Evolutionary conservation across 35 echinoderm and acorn worm genomes (phyloP).

Genomic region (Patiria miniata): DNA sequence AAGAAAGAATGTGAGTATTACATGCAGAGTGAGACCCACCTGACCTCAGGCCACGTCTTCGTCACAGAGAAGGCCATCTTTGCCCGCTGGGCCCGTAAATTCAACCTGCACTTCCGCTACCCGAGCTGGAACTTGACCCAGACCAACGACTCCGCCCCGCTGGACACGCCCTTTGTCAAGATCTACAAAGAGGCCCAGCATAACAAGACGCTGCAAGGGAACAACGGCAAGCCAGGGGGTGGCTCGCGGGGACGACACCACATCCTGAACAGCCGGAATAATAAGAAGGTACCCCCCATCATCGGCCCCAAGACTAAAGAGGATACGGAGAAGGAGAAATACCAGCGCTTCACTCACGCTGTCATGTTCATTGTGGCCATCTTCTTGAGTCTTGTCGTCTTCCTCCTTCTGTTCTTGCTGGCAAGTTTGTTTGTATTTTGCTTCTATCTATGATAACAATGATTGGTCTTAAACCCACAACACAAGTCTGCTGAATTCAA

Average conservation of each 20-base stretch:
- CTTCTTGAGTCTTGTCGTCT: constrained; percentile 90
- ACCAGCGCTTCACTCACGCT: constrained; percentile 87
- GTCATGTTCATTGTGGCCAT: constrained; percentile 97
- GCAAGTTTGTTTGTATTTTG: constrained; percentile 98
- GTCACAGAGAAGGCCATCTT: constrained; percentile 98
- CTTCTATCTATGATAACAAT: constrained; percentile 81
- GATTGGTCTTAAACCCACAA: neutral
- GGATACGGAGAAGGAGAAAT: constrained; percentile 84
- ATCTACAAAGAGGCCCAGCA: constrained; percentile 87
- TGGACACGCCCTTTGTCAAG: constrained; percentile 93
- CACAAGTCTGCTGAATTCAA: too few species aligned
- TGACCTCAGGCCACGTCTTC: constrained; percentile 86
- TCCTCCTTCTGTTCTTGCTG: constrained; percentile 91
- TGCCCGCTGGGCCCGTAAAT: constrained; percentile 80
- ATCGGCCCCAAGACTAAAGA: constrained; percentile 78
- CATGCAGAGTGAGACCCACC: constrained; percentile 78
- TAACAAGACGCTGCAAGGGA: constrained; percentile 64
- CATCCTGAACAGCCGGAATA: constrained; percentile 17
- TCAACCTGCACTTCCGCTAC: constrained; percentile 91
- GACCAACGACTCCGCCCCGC: constrained; percentile 55
- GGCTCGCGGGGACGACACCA: constrained; percentile 40
- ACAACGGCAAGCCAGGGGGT: constrained; percentile 41
- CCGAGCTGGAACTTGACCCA: constrained; percentile 86
- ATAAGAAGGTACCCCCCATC: constrained; percentile 50
- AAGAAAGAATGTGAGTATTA: constrained; percentile 92